Base-by-base conservation (phyloP, 2,797 vertebrate genomes). In the Eurystomus glaucurus region DNA sequence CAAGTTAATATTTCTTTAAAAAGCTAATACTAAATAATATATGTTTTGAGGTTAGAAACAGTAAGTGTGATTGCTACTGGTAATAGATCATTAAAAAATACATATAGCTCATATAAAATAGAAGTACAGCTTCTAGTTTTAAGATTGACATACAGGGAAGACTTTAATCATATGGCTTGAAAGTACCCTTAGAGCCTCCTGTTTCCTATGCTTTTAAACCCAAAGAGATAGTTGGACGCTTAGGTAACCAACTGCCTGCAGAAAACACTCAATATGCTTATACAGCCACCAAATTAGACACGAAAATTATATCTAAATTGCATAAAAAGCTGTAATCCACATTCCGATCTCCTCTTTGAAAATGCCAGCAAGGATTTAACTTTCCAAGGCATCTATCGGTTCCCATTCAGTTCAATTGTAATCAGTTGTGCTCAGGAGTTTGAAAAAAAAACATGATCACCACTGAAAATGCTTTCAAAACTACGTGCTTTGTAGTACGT, bases 251-350 rank as follows among this genome's bases (percentile, higher is more conserved):
- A 92, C 29, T n/a, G 85, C 93, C 79, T 80, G 57, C 78, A 94
- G 68, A 75, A 91, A 88, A 58, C 54, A 41, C 71, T 93, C 68
- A 41, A 61, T 79, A 71, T 68, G 60, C 93, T 94, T 58, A 65
- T 66, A 80, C 45, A 85, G 46, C 68, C 84, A 90, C 71, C 31
- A 80, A 96, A 94, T 96, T 96, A 89, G 78, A 95, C 89, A 92
- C 33, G 68, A 84, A 94, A 95, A 97, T 96, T 80, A 92, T 51
- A 88, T 54, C 90, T 79, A 85, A 97, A 96, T 94, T 85, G 61
- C 81, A 91, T 66, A 68, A 87, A 98, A 96, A 95, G 96, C 97
- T 98, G 92, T 93, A 97, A 97, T 97, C 96, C 96, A 96, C 97
- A 97, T 96, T 95, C 96, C 94, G 88, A 87, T 93, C 97, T 95